Evolutionary conservation across 2,113 vertebrate species (phyloP), one percentile per base, ranked within the genome.

Genomic region (Oenanthe oenanthe): DNA sequence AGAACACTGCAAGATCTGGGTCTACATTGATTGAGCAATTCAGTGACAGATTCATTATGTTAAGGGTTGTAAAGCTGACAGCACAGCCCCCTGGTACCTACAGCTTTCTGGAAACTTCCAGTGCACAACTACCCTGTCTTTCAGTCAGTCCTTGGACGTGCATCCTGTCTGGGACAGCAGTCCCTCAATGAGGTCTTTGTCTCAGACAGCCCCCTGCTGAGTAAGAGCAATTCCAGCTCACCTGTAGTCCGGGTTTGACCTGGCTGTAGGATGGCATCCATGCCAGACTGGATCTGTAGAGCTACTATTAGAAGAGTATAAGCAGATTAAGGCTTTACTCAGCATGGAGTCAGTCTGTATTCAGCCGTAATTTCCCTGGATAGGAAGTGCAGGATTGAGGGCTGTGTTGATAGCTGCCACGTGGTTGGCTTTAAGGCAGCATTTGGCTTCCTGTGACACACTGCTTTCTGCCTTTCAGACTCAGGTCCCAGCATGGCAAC

Each of bases 381-480:
- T 60, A 78, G 73, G 82, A 80, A 91, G 80, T 36, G 65, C 45
- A 61, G 86, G 73, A 61, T 75, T 86, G 83, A 84, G 91, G 66
- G 29, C 36, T 57, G 54, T 3, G 3, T 57, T 80, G 71, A 22
- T 50, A 38, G 15, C 70, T 76, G 86, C 71, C 86, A 85, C 2
- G 4, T 58, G 77, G 74, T 18, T 4, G 4, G 84, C 50, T 89
- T 76, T 62, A 62, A 50, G 74, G 67, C 43, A 82, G 78, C 25
- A 7, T 68, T 56, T 89, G 70, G 54, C 81, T 91, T 82, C 74
- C 87, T 72, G 72, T 4, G 25, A 80, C 77, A 48, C 77, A 9
- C 40, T 76, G 67, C 20, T 91, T 76, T 96, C 80, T 97, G 83
- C 62, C 85, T 96, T 85, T 92, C 92, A 98, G 98, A 96, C 29